Evolutionary conservation across 2,113 vertebrate genomes (phyloP).

Genomic region (Rhineura floridana): DNA sequence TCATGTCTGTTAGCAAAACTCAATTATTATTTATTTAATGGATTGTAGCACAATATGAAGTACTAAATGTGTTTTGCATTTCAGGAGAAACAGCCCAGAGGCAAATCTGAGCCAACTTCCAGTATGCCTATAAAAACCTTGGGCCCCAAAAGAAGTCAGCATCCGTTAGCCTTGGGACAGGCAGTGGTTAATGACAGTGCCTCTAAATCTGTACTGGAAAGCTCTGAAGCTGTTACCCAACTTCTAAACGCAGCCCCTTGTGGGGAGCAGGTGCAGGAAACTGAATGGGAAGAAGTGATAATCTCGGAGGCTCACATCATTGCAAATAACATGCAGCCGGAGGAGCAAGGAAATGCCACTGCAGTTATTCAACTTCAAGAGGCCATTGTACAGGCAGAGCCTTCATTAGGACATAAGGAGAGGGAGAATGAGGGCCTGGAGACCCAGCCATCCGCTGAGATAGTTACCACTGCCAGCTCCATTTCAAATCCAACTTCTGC

Average conservation of each 20-base stretch:
- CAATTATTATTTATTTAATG: background rate
- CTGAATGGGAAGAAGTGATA: constrained; percentile 79
- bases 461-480: constrained; percentile 30
- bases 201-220: constrained; percentile 68
- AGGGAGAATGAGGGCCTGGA: constrained; percentile 60
- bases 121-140: constrained; percentile 67
- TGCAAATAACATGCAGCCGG: constrained; percentile 59
- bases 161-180: constrained; percentile 47
- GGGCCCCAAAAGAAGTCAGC: constrained; percentile 72
- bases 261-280: constrained; percentile 65
- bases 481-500: constrained; percentile 41
- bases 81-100: constrained; percentile 79
- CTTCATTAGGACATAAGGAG: constrained; percentile 59
- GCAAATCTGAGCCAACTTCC: constrained; percentile 74
- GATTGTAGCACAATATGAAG: background rate
- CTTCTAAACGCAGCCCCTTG: constrained; percentile 73
- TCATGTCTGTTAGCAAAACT: background rate
- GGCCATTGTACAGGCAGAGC: constrained; percentile 42
- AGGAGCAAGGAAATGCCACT: constrained; percentile 37
- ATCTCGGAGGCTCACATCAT: constrained; percentile 73
- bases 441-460: constrained; percentile 26
- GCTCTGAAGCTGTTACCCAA: constrained; percentile 77
- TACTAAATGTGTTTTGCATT: constrained; percentile 29
- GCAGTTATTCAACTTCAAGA: constrained; percentile 48
- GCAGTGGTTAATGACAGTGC: constrained; percentile 49